Evolutionary conservation across 1,140 invertebrate genomes (phyloP), one percentile per base, ranked within the genome.

Genomic region (Trichomalopsis sarcophagae): DNA sequence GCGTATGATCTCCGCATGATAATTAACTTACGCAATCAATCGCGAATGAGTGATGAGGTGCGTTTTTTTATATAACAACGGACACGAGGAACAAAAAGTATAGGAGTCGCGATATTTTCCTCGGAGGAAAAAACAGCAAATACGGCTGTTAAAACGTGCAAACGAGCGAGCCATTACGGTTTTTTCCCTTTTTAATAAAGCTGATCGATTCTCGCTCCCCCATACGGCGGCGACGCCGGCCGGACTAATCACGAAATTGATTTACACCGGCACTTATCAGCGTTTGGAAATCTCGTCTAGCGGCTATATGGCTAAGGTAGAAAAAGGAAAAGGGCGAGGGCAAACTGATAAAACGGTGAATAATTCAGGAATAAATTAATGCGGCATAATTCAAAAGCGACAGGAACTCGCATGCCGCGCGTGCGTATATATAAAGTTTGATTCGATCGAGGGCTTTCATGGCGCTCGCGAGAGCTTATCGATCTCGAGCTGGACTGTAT

Each of bases 361-460:
- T 85, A 82, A 85, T 85, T 85, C 80, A 85, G n/a, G 80, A 80
- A 85, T 85, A 85, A 85, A 85, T 85, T 81, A 85, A 85, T 85
- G 80, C 74, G 50, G 62, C 84, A 73, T 85, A 85, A 85, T 85
- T 85, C 84, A 85, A 85, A 82, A 71, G 80, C 74, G 74, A 78
- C 84, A 78, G 79, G 21, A 71, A 82, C 73, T 85, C 84, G 84
- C 84, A 80, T 85, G 84, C 62, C 62, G 62, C 62, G 79, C 62
- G 79, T 82, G 84, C 84, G 79, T 78, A 85, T 47, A 77, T 71
- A 77, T 71, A 82, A 78, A 77, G 30, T 78, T 85, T 78, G 79
- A 78, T 82, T 82, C 74, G 84, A 86, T 86, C 85, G 85, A 79
- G 80, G 66, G 30, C 30, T 79, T 66, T 85, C 55, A 47, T 78